Evolutionary conservation across 1,140 invertebrate species (phyloP), one percentile per base, ranked within the genome.

Genomic region (Drosophila prosaltans): DNA sequence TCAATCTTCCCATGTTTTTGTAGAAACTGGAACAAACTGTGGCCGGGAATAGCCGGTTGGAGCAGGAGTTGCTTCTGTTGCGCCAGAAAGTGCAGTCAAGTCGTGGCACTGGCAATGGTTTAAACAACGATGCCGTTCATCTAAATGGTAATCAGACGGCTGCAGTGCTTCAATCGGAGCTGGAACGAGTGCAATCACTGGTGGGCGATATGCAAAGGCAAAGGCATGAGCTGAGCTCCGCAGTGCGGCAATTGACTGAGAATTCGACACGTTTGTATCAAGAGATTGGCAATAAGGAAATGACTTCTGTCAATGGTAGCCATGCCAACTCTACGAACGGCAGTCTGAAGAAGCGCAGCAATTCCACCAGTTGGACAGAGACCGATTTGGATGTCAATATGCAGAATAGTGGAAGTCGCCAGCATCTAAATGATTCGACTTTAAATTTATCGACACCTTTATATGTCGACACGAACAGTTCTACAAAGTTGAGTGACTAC

Each of bases 21-120:
- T 92, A 97, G 96, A 97, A 97, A 95, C 92, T 98, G 66, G 97
- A 98, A 92, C 97, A 97, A 90, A 97, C 96, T 1, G 96, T 97
- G 11, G 96, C 96, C 1, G 97, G 97, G 70, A 98, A 98, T 92
- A 96, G 96, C 8, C 94, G 96, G 7, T 92, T 98, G 39, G 97
- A 98, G 92, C 96, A 97, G 78, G 97, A 98, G 90, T 93, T 98
- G 69, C 94, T 97, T 26, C 94, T 97, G 21, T 92, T 98, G 26
- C 94, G 97, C 6, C 97, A 97, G 79, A 97, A 97, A 92, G 93
- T 98, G 28, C 96, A 97, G 84, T 95, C 95, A 10, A 95, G 95
- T 5, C 93, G 93, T 0, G 71, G 21, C 57, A 64, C 64, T 0
- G 61, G 43, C 57, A 72, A 79, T 16, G 82, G 80, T 4, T 41